Evolutionary conservation across 1,140 invertebrate species (phyloP).

Genomic region (Penaeus chinensis): DNA sequence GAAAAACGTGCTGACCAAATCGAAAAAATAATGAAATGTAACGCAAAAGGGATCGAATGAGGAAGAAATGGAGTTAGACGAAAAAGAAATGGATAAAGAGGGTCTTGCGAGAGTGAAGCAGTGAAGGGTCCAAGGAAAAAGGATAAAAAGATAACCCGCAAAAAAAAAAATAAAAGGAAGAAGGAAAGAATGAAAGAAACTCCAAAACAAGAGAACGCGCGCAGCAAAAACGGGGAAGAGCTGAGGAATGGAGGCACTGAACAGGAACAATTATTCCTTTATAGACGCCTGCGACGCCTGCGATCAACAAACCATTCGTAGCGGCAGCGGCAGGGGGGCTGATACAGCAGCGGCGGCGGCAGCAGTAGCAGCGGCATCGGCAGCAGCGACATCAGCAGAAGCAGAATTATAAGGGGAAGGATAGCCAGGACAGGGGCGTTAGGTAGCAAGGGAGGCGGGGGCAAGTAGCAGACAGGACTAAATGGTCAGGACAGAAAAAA

Average conservation of each 20-base stretch:
- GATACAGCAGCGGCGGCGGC: not conserved
- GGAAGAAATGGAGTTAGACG: no score
- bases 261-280: not conserved
- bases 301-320: not conserved
- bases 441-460: no score
- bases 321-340: not conserved
- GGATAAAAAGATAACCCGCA: no score
- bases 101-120: no score
- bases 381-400: slow-evolving; percentile 1
- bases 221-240: not conserved
- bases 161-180: not conserved
- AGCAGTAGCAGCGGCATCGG: slow-evolving; percentile 12
- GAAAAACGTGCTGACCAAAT: no score
- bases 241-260: not conserved
- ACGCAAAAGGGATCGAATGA: no score
- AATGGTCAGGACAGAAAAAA: slow-evolving; percentile 7
- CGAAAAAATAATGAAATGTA: no score
- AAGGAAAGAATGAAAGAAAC: not conserved
- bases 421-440: no score
- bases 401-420: not conserved
- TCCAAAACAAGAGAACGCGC: not conserved
- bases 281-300: slow-evolving; percentile 16
- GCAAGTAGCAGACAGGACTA: slow-evolving; percentile 21
- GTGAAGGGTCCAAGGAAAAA: no score
- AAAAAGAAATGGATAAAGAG: no score